Base-by-base conservation (phyloP, 2,888 invertebrate species). In the Andrena haemorrhoa region DNA sequence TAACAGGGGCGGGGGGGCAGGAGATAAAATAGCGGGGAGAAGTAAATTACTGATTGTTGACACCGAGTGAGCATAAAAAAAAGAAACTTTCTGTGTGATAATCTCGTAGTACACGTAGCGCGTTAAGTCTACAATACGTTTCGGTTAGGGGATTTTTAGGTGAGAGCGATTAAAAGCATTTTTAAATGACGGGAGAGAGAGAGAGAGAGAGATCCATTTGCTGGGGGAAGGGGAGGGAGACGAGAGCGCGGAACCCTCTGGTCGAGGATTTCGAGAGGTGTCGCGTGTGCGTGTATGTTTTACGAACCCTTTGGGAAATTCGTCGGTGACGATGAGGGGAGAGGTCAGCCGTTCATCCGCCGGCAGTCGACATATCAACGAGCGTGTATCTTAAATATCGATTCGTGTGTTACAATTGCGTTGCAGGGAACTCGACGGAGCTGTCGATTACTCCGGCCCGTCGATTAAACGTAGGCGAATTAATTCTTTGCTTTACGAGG, bases 61-160 rank as follows among this genome's bases (percentile, higher is more conserved):
- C 91, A 92, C 89, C 92, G 92, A 91, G 91, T 91, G 92, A 92
- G 91, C 90, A 56, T 41, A 41, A 41, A 41, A 41, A 41, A 41
- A 41, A 16, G 12, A 90, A 90, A 90, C 90, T 92, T 91, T 91
- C 90, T 91, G 92, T 93, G 92, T 93, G 93, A 93, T 93, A 93
- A 93, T 92, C 92, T 92, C 92, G 91, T 89, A 91, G 90, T 92
- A 92, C 91, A 92, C 92, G 92, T 92, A 92, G 91, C 90, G 90
- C 91, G 90, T 92, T 91, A 92, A 90, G 91, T 90, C 90, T 92
- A 92, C 90, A 83, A 85, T 89, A 88, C 84, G 86, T 89, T 84
- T 82, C 81, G 80, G 82, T 56, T 89, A 88, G 76, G 63, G 80
- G 80, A 84, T 85, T 80, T 87, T 79, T 86, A 85, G 82, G 75